phyloP scores from a whole-genome alignment of 2,113 vertebrate species.

The Lasiurus cinereus region DNA sequence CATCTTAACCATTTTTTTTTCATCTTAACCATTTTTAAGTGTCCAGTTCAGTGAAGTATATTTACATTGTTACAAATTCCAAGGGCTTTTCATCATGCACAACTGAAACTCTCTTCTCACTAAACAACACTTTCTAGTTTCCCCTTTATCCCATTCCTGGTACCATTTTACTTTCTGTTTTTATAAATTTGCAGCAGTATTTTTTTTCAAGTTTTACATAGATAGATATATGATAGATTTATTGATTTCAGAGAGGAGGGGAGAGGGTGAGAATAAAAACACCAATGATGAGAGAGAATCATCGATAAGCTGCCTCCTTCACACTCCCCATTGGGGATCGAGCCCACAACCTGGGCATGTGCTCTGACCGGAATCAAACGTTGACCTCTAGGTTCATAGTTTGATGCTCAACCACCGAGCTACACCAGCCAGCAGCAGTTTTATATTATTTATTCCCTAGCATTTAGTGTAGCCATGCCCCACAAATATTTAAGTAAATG shows the following conservation, averaged over 20 bases:
- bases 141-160: too few relatives aligned
- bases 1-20: too few relatives aligned
- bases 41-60: not conserved
- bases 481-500: conserved; percentile 15
- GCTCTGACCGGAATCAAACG: too few relatives aligned
- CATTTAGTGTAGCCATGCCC: not conserved
- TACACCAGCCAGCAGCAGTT: not conserved
- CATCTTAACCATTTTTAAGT: not conserved
- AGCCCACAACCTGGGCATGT: too few relatives aligned
- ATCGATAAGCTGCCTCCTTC: too few relatives aligned
- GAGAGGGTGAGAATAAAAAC: too few relatives aligned
- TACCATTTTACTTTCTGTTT: conserved; percentile 11
- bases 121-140: conserved; percentile 10
- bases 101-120: conserved; percentile 19
- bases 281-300: too few relatives aligned
- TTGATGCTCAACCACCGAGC: too few relatives aligned
- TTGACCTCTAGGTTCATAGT: too few relatives aligned
- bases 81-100: not conserved
- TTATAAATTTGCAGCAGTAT: conserved; percentile 28
- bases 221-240: too few relatives aligned
- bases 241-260: too few relatives aligned
- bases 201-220: not conserved
- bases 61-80: not conserved
- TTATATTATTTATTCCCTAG: conserved; percentile 24
- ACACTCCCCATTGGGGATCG: too few relatives aligned